Percentiles rank a stretch among this genome's conserved stretches.
phyloP scores from a whole-genome alignment of 2,888 invertebrate genomes.

The Matsumyia berberina region DNA sequence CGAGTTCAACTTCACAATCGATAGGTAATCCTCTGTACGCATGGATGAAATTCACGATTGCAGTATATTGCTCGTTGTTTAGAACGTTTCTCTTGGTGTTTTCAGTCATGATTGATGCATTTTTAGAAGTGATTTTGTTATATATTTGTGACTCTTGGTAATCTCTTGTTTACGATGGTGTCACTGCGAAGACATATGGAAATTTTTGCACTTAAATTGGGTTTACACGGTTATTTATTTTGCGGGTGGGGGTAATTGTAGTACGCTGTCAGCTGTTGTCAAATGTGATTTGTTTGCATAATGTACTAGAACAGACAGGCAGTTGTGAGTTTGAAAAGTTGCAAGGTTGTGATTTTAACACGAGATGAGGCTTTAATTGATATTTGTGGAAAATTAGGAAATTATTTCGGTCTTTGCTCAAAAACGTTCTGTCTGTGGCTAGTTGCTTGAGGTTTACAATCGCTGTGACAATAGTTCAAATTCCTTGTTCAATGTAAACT shows the following conservation, averaged over 20 bases:
- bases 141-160: neutral
- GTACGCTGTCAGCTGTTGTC: constrained; percentile 33
- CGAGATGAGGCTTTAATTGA: too few species aligned
- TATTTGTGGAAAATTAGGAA: too few species aligned
- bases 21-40: constrained; percentile 86
- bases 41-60: constrained; percentile 85
- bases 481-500: neutral
- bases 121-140: constrained; percentile 9
- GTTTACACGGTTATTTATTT: constrained; percentile 17
- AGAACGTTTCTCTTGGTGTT: constrained; percentile 78
- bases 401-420: too few species aligned
- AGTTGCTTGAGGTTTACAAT: too few species aligned
- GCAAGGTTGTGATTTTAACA: too few species aligned
- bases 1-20: constrained; percentile 87
- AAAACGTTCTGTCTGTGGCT: too few species aligned
- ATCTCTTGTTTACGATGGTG: constrained; percentile 29
- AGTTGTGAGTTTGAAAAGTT: too few species aligned
- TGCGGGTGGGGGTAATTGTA: neutral
- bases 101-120: constrained; percentile 62
- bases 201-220: constrained; percentile 7
- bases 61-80: constrained; percentile 77
- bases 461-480: neutral
- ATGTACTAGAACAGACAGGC: constrained; percentile 30
- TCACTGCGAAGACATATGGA: constrained; percentile 16
- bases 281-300: neutral